A percentile compares a stretch with the other conserved stretches of the same genome.
Evolutionary conservation across 1,140 invertebrate species (phyloP).

Genomic region (Nylanderia fulva): DNA sequence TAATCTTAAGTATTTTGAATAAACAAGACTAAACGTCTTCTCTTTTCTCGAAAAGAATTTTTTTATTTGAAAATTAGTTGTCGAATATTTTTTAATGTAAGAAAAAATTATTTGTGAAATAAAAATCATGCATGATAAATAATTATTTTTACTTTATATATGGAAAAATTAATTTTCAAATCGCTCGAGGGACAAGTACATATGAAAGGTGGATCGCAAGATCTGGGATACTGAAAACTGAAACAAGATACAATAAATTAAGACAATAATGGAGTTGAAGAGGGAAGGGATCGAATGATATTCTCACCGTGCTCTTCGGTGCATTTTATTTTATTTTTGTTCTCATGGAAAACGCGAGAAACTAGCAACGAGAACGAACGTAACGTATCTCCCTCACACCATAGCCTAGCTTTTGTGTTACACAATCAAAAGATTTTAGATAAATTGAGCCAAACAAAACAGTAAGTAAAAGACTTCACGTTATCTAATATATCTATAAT

Average conservation of each 20-base stretch:
- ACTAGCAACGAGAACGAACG: slow-evolving; percentile 76
- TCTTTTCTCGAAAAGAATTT: too few species aligned
- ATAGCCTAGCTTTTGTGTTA: slow-evolving; percentile 83
- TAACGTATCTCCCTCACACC: slow-evolving; percentile 77
- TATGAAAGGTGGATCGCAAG: not conserved
- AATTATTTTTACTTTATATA: not conserved
- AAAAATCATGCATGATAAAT: not conserved
- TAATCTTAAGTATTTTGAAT: not conserved
- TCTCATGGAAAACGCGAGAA: slow-evolving; percentile 70
- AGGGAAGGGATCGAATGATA: slow-evolving; percentile 59
- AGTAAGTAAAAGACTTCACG: slow-evolving; percentile 85
- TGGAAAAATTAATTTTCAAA: not conserved
- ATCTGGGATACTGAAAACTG: not conserved
- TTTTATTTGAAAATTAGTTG: too few species aligned
- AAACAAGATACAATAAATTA: too few species aligned
- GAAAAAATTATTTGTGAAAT: too few species aligned
- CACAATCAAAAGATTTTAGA: slow-evolving; percentile 80
- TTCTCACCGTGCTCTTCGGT: slow-evolving; percentile 63
- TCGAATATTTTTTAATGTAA: too few species aligned
- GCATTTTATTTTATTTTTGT: slow-evolving; percentile 70
- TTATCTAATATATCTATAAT: slow-evolving; percentile 82
- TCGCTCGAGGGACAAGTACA: not conserved
- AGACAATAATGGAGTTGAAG: slow-evolving; percentile 2
- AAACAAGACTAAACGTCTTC: not conserved
- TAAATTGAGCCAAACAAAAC: slow-evolving; percentile 81